These are phyloP conservation scores for Colletes latitarsis DNA, from an alignment of 1,140 invertebrate species.

Conservation along the genomic window DNA sequence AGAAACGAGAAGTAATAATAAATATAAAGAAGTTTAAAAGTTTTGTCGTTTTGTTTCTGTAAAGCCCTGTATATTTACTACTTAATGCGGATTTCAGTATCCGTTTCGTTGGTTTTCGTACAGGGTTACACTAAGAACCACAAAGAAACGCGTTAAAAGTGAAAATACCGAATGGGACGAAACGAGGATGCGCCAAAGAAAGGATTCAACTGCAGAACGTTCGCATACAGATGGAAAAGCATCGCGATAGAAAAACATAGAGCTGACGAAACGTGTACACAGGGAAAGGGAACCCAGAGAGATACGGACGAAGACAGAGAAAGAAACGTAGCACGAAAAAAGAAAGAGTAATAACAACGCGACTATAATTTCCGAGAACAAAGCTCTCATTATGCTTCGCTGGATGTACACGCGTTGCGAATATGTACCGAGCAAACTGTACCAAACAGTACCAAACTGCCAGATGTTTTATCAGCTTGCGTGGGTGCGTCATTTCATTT, in stretches of 20 bases:
- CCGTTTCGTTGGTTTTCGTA: no score
- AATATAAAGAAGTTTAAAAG: no score
- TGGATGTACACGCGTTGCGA: conserved; percentile 67
- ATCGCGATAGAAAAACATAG: not conserved
- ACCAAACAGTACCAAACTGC: conserved; percentile 62
- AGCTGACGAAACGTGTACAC: not conserved
- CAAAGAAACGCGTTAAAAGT: conserved; percentile 11
- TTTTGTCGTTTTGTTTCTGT: no score
- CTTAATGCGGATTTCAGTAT: not conserved
- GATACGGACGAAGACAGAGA: conserved; percentile 3
- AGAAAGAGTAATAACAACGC: conserved; percentile 75
- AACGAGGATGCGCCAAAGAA: conserved; percentile 14
- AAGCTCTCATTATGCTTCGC: conserved; percentile 77
- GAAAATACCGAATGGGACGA: conserved; percentile 7
- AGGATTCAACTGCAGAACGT: conserved; percentile 9
- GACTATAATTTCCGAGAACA: conserved; percentile 79
- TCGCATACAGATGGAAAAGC: not conserved
- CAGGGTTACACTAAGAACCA: not conserved
- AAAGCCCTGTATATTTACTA: no score
- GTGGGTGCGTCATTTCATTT: conserved; percentile 61
- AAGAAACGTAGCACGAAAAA: not conserved
- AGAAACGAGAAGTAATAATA: no score
- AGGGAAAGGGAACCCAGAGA: not conserved
- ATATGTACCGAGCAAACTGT: conserved; percentile 38
- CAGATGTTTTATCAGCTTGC: conserved; percentile 65